These are phyloP conservation scores for Cantharis lateralis DNA, from an alignment of 2,888 invertebrate genomes.

Conservation along the genomic window DNA sequence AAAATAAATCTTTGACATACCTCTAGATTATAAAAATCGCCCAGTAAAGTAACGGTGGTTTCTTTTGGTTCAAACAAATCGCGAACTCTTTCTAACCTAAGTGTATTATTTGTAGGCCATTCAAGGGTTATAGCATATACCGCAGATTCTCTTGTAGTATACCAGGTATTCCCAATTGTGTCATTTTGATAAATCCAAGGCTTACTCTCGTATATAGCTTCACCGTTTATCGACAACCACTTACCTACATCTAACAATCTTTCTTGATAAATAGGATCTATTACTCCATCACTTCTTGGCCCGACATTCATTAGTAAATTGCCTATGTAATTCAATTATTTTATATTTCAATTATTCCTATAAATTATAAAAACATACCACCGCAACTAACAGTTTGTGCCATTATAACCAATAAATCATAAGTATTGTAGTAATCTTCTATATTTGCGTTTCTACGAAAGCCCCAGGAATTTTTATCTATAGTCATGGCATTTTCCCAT, in stretches of 20 bases:
- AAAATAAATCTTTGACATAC: slow-evolving; percentile 33
- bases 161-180: slow-evolving; percentile 61
- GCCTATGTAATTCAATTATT: slow-evolving; percentile 52
- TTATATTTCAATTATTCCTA: neutral
- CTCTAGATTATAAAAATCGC: slow-evolving; percentile 51
- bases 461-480: slow-evolving; percentile 84
- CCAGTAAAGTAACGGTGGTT: slow-evolving; percentile 59
- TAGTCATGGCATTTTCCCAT: slow-evolving; percentile 91
- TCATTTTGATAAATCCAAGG: slow-evolving; percentile 87
- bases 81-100: slow-evolving; percentile 55
- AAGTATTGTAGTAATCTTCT: slow-evolving; percentile 65
- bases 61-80: slow-evolving; percentile 37
- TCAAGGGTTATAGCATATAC: slow-evolving; percentile 72
- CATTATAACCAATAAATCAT: slow-evolving; percentile 69
- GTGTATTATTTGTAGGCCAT: slow-evolving; percentile 68
- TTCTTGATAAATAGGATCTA: slow-evolving; percentile 80
- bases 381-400: slow-evolving; percentile 78
- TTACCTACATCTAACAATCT: slow-evolving; percentile 71
- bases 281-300: slow-evolving; percentile 81
- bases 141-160: slow-evolving; percentile 41
- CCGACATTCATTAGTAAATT: slow-evolving; percentile 79
- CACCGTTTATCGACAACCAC: slow-evolving; percentile 80
- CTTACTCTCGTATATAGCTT: slow-evolving; percentile 74
- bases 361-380: slow-evolving; percentile 56
- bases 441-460: slow-evolving; percentile 71